phyloP scores from a whole-genome alignment of 2,113 vertebrate species.

The Aviceda subcristata region DNA sequence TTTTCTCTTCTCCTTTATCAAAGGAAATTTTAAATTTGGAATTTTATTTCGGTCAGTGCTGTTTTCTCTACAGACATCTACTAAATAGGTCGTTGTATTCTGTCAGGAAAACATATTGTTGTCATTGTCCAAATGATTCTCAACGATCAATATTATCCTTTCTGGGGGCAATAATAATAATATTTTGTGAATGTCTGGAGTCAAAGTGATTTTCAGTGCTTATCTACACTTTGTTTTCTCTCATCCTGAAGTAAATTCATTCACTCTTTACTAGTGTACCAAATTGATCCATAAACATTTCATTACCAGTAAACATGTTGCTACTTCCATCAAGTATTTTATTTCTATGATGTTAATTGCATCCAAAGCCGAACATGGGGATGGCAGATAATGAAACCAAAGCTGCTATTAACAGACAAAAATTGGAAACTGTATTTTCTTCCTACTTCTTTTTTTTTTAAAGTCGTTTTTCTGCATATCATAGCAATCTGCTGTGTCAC shows the following conservation, averaged over 20 bases:
- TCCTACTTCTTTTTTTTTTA: neutral
- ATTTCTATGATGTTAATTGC: slow-evolving; percentile 28
- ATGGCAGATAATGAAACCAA: slow-evolving; percentile 5
- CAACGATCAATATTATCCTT: slow-evolving; percentile 19
- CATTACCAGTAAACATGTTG: slow-evolving; percentile 45
- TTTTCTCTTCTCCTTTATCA: neutral
- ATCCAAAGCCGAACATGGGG: neutral
- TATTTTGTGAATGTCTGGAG: neutral
- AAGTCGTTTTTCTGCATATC: neutral
- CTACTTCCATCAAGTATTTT: slow-evolving; percentile 27
- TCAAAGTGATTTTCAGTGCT: neutral
- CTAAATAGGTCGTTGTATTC: neutral
- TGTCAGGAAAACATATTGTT: neutral
- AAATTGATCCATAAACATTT: slow-evolving; percentile 68
- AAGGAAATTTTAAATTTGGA: neutral
- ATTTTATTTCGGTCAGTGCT: neutral
- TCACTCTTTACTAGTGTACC: slow-evolving; percentile 27
- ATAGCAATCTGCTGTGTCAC: neutral
- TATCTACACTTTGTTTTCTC: slow-evolving; percentile 9
- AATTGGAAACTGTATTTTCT: neutral
- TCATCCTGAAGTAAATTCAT: slow-evolving; percentile 40
- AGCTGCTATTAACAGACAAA: neutral
- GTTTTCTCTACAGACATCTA: neutral
- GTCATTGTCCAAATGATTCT: neutral
- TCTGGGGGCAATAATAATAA: neutral